phyloP scores from a whole-genome alignment of 2,888 invertebrate genomes.

The Metalampra italica region DNA sequence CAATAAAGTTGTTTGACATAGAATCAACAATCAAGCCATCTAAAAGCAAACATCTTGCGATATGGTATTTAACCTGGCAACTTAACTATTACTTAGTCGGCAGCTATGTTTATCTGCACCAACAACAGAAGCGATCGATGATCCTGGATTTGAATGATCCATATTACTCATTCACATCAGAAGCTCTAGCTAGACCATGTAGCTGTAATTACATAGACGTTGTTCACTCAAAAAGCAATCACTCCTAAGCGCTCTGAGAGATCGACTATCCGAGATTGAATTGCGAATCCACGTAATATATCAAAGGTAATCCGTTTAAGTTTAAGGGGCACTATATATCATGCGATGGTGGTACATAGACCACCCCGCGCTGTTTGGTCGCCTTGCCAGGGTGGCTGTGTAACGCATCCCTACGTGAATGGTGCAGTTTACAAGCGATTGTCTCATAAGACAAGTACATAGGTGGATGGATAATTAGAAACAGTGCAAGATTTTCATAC shows the following conservation, averaged over 20 bases:
- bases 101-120: not conserved
- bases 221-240: slow-evolving; percentile 59
- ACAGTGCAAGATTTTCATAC: too few species aligned
- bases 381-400: slow-evolving; percentile 68
- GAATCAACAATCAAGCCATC: too few species aligned
- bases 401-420: slow-evolving; percentile 56
- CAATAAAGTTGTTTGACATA: too few species aligned
- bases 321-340: slow-evolving; percentile 75
- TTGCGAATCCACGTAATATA: slow-evolving; percentile 73
- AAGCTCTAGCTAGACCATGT: not conserved
- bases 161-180: slow-evolving; percentile 3
- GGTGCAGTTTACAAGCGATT: slow-evolving; percentile 25
- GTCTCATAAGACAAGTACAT: too few species aligned
- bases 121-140: not conserved
- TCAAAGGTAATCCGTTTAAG: slow-evolving; percentile 78
- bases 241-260: slow-evolving; percentile 41
- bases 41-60: too few species aligned
- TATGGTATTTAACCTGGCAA: too few species aligned
- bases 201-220: slow-evolving; percentile 43
- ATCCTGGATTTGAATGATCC: not conserved
- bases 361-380: slow-evolving; percentile 64
- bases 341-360: slow-evolving; percentile 60
- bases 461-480: too few species aligned
- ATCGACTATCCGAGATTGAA: slow-evolving; percentile 74
- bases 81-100: too few species aligned